These are phyloP conservation scores for Neocrepidodera transversa DNA, from an alignment of 2,888 invertebrate species.

Conservation along the genomic window DNA sequence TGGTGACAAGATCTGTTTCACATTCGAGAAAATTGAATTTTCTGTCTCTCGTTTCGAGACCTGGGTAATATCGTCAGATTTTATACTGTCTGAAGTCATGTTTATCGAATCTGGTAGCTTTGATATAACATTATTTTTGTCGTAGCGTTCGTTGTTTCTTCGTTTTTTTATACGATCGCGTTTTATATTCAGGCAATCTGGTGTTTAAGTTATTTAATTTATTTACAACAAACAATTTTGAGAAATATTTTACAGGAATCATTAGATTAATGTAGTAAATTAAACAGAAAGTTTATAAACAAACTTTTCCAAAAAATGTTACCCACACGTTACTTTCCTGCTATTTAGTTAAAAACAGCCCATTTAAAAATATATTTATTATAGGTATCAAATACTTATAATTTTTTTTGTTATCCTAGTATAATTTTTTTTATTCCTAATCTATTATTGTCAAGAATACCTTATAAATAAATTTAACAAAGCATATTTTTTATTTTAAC, in stretches of 20 bases:
- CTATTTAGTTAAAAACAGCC: too few relatives aligned
- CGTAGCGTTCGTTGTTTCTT: not conserved
- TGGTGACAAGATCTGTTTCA: conserved; percentile 25
- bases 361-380: too few relatives aligned
- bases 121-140: conserved; percentile 25
- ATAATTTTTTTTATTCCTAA: too few relatives aligned
- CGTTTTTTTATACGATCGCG: not conserved
- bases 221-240: not conserved
- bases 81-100: conserved; percentile 30
- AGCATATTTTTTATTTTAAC: not conserved
- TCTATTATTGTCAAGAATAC: too few relatives aligned
- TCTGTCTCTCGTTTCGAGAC: conserved; percentile 16
- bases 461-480: not conserved
- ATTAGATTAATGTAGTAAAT: too few relatives aligned
- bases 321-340: too few relatives aligned
- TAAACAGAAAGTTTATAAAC: too few relatives aligned
- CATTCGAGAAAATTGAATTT: conserved; percentile 31
- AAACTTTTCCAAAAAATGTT: too few relatives aligned
- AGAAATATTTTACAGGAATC: too few relatives aligned
- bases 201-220: not conserved
- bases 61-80: conserved; percentile 28
- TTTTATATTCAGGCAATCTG: not conserved
- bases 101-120: conserved; percentile 21
- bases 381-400: too few relatives aligned
- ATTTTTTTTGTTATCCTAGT: too few relatives aligned